Conservation (phyloP, 2,888 invertebrate species). For the Trachelus tabidus region DNA sequence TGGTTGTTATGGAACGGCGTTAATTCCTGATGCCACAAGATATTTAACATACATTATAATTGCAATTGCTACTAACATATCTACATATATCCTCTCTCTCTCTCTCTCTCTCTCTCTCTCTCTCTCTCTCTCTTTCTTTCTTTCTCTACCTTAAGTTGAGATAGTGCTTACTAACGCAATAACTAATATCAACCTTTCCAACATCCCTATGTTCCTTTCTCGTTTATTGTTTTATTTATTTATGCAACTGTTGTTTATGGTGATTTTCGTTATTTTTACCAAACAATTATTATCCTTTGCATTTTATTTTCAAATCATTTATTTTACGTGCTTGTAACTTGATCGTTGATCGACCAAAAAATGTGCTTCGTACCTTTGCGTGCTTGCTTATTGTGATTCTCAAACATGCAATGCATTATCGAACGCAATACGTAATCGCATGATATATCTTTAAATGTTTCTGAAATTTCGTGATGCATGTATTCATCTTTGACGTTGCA, state of each 20-base stretch:
- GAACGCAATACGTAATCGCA: not conserved
- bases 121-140: slow-evolving; percentile 25
- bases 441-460: not conserved
- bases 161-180: slow-evolving; percentile 34
- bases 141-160: slow-evolving; percentile 31
- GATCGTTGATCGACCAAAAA: not conserved
- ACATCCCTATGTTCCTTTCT: slow-evolving; percentile 20
- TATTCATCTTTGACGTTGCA: not conserved
- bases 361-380: not conserved
- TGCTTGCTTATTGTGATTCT: not conserved
- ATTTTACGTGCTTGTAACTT: not conserved
- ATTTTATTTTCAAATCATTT: not conserved
- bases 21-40: slow-evolving; percentile 54
- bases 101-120: slow-evolving; percentile 26
- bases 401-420: not conserved
- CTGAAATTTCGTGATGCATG: not conserved
- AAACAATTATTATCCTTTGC: slow-evolving; percentile 7
- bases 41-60: slow-evolving; percentile 2
- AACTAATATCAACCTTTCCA: slow-evolving; percentile 15
- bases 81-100: slow-evolving; percentile 22
- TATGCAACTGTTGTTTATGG: slow-evolving; percentile 25
- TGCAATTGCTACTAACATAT: slow-evolving; percentile 1
- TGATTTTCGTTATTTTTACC: slow-evolving; percentile 8
- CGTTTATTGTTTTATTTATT: slow-evolving; percentile 42
- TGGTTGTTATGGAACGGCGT: slow-evolving; percentile 46